These are phyloP conservation scores for Myocastor coypus DNA, from an alignment of 2,113 vertebrate genomes.

Conservation along the genomic window DNA sequence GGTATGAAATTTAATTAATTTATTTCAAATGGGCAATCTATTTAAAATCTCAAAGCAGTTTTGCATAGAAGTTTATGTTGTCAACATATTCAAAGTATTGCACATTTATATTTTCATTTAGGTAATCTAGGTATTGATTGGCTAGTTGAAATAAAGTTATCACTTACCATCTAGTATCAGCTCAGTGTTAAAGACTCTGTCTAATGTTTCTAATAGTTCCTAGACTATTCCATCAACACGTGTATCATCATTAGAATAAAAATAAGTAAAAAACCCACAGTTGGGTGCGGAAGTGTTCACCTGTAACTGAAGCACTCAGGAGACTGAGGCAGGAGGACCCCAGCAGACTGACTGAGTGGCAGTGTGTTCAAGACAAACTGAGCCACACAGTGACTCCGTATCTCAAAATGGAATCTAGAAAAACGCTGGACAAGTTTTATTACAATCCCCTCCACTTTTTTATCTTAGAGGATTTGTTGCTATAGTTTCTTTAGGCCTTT, in stretches of 20 bases:
- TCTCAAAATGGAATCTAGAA: neutral
- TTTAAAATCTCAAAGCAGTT: neutral
- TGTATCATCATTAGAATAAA: neutral
- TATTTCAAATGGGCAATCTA: neutral
- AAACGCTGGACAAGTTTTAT: neutral
- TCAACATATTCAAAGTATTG: neutral
- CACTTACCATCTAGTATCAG: neutral
- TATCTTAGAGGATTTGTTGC: neutral
- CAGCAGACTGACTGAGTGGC: neutral
- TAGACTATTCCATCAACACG: neutral
- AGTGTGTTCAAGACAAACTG: neutral
- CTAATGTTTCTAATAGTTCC: neutral
- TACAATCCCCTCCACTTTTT: neutral
- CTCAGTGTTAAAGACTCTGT: neutral
- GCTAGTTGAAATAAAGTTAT: neutral
- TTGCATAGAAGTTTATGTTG: neutral
- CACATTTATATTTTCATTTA: slow-evolving; percentile 24
- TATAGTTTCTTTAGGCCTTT: neutral
- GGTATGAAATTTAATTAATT: no score
- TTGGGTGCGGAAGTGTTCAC: accelerated
- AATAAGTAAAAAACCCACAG: slow-evolving; percentile 19
- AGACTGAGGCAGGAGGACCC: neutral
- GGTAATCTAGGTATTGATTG: neutral
- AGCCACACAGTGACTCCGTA: neutral
- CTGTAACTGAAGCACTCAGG: neutral